Base-by-base conservation (phyloP, 2,888 invertebrate species). In the Fragum sueziense region DNA sequence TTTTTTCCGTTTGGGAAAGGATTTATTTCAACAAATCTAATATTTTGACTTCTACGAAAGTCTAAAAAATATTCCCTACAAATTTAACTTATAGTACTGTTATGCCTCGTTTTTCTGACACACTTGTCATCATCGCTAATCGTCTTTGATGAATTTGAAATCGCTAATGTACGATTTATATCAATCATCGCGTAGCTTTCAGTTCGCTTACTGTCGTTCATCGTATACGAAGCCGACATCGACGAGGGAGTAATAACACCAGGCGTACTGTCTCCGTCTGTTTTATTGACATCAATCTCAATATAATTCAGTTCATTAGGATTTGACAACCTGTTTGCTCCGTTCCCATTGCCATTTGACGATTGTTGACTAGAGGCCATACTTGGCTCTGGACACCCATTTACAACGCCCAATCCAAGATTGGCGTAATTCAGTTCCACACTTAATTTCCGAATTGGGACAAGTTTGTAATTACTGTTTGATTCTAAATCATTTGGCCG, bases 141-240 rank as follows among this genome's bases (percentile, higher is more conserved):
- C 6, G 96, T 95, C 88, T 96, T 96, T 41, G 96, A 96, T 34
- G 97, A 96, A 90, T 96, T 96, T 27, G 96, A 96, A 34, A 98
- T 94, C 29, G 98, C 98, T 72, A 96, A 96, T 0, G 98, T 98
- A 94, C 97, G 97, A 89, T 97, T 96, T 93, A 98, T 98, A 94
- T 98, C 98, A 88, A 98, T 99, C 0, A 97, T 97, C 11, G 97
- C 97, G 91, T 98, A 98, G 69, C 97, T 96, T 62, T 92, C 90
- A 0, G 90, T 88, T 31, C 86, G 84, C 70, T 88, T 88, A 52
- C 86, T 85, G 74, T 91, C 91, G 22, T 89, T 90, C 2, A 87
- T 86, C 4, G 82, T 70, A 59, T 86, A 86, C 51, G 89, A 89
- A 9, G 87, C 85, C 0, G 91, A 88, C 9, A 90, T 88, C 14